Conservation (phyloP, 2,888 invertebrate genomes). For the Agrochola circellaris region DNA sequence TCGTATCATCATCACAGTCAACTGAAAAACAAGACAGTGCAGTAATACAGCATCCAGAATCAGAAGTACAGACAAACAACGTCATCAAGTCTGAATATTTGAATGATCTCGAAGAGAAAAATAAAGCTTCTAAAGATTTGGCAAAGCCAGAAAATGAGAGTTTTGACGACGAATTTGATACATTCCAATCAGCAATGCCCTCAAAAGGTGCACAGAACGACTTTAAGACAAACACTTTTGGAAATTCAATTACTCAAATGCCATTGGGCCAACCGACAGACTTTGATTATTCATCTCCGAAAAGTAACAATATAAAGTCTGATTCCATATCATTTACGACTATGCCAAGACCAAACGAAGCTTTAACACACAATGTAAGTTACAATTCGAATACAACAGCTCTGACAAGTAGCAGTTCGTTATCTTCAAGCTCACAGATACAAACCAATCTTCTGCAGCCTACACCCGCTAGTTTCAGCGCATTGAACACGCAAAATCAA, state of each 20-base stretch:
- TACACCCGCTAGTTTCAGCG: constrained; percentile 67
- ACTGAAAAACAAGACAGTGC: constrained; percentile 60
- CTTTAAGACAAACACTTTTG: constrained; percentile 59
- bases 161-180: constrained; percentile 86
- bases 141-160: constrained; percentile 56
- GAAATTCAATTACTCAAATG: constrained; percentile 62
- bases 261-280: constrained; percentile 65
- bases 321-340: constrained; percentile 76
- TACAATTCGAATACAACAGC: constrained; percentile 64
- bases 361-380: constrained; percentile 67
- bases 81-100: constrained; percentile 29
- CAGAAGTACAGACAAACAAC: constrained; percentile 16
- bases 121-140: constrained; percentile 38
- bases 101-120: constrained; percentile 46
- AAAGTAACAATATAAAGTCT: constrained; percentile 73
- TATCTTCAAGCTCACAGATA: constrained; percentile 54
- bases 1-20: constrained; percentile 78
- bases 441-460: constrained; percentile 79
- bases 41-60: constrained; percentile 18
- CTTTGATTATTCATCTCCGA: constrained; percentile 70
- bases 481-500: constrained; percentile 70
- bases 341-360: constrained; percentile 69
- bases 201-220: constrained; percentile 63
- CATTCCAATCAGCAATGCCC: constrained; percentile 85
- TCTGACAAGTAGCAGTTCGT: constrained; percentile 61